Evolutionary conservation across 37 sponge, comb jelly and placozoan species (phyloP).

Genomic region (Aphrocallistes beatrix): DNA sequence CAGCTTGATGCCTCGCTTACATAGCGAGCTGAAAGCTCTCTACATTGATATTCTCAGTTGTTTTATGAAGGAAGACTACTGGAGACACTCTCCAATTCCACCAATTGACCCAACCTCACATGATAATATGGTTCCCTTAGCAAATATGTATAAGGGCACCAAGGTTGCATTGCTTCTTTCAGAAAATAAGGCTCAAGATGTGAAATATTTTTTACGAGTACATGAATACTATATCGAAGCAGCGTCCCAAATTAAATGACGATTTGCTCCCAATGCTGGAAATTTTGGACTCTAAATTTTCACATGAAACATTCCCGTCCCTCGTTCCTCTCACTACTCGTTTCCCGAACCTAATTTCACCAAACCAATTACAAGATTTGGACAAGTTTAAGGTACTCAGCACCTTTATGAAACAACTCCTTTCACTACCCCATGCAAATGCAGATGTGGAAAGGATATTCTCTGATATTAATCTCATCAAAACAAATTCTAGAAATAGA

Average conservation of each 20-base stretch:
- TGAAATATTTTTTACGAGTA: neutral
- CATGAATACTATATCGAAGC: constrained; percentile 23
- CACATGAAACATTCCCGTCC: neutral
- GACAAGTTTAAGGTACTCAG: neutral
- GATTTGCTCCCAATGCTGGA: neutral
- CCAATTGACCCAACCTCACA: neutral
- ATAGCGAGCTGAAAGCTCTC: neutral
- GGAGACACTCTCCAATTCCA: neutral
- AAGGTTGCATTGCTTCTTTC: constrained; percentile 7
- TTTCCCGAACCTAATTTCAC: neutral
- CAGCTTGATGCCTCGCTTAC: constrained; percentile 3
- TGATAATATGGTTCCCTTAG: neutral
- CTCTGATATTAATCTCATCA: neutral
- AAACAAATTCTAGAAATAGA: neutral
- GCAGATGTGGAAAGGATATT: neutral
- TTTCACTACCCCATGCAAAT: constrained; percentile 18
- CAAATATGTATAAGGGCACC: constrained; percentile 20
- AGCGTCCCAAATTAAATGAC: neutral
- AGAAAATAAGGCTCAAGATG: neutral
- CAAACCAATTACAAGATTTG: neutral
- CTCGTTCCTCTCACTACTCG: constrained; percentile 7
- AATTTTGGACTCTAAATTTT: neutral
- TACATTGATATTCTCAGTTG: constrained; percentile 24
- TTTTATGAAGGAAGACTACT: neutral
- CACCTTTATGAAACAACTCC: neutral